These are phyloP conservation scores for Myoxocephalus aenaeus DNA, from an alignment of 2,797 vertebrate species.

Conservation along the genomic window DNA sequence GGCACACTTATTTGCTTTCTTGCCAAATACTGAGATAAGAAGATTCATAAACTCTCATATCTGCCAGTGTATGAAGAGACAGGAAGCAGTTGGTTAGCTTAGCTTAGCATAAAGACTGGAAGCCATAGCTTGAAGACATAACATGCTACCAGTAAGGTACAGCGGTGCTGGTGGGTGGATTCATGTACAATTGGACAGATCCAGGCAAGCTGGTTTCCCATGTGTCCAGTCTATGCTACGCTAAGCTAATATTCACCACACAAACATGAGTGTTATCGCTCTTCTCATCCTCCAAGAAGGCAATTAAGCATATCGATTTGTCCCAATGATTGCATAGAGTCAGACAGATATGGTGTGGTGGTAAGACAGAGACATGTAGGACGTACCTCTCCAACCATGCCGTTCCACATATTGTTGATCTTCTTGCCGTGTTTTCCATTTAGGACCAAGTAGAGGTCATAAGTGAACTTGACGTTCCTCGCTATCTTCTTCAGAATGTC, in stretches of 20 bases:
- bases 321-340: background rate
- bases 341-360: background rate
- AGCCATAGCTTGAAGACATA: background rate
- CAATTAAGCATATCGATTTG: background rate
- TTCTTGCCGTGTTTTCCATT: slow-evolving; percentile 99
- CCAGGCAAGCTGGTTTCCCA: background rate
- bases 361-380: background rate
- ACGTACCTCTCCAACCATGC: slow-evolving; percentile 97
- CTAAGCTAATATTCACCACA: background rate
- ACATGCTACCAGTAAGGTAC: background rate
- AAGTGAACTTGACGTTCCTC: slow-evolving; percentile 96
- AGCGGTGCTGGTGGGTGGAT: background rate
- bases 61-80: background rate
- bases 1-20: background rate
- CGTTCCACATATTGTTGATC: slow-evolving; percentile 98
- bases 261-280: background rate
- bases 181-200: background rate
- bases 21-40: background rate
- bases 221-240: background rate
- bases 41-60: too few species aligned
- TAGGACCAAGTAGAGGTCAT: slow-evolving; percentile 96
- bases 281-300: background rate
- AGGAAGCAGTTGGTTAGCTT: background rate
- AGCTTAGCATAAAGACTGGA: background rate
- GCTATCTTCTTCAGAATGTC: slow-evolving; percentile 98